Evolutionary conservation across 2,113 vertebrate genomes (phyloP).

Genomic region (Bubo scandiacus): DNA sequence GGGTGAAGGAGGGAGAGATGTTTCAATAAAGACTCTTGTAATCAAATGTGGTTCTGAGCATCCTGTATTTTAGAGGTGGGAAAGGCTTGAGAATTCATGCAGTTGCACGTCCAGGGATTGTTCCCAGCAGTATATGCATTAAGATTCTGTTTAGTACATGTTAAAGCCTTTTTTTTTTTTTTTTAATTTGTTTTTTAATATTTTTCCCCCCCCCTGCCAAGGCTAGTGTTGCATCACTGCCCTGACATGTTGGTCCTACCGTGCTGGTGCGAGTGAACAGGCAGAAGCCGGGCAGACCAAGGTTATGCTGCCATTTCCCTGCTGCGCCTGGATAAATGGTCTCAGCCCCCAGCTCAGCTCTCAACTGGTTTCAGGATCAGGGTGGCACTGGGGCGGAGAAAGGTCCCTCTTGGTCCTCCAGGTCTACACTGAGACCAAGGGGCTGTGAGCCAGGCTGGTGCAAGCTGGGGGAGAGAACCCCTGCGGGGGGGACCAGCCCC

Average conservation of each 20-base stretch:
- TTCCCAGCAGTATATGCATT: not conserved
- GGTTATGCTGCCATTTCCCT: not conserved
- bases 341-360: not conserved
- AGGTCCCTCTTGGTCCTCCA: not conserved
- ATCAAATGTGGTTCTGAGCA: not conserved
- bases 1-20: not conserved
- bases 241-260: not conserved
- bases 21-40: not conserved
- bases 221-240: not conserved
- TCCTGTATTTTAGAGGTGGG: not conserved
- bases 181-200: not conserved
- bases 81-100: not conserved
- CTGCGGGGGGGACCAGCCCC: accelerated
- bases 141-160: not conserved
- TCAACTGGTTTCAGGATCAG: not conserved
- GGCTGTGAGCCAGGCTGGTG: accelerated
- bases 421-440: not conserved
- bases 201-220: accelerated
- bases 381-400: not conserved
- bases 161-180: not conserved
- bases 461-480: not conserved
- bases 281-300: not conserved
- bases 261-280: no score
- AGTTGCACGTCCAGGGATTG: not conserved
- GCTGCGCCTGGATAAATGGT: not conserved